Evolutionary conservation across 2,797 vertebrate genomes (phyloP), one percentile per base, ranked within the genome.

Genomic region (Orestias chungarensis): DNA sequence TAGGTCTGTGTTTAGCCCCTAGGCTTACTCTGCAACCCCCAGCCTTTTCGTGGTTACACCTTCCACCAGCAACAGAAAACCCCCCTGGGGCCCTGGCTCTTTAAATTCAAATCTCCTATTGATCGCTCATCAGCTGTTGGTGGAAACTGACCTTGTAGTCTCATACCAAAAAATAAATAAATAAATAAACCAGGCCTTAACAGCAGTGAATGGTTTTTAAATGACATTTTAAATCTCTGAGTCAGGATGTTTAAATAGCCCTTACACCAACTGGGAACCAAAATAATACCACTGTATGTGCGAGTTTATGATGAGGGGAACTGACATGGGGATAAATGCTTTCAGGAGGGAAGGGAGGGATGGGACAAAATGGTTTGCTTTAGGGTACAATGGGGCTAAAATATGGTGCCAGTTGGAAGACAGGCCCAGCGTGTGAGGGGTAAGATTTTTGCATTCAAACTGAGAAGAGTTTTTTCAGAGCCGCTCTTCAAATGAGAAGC

Each of bases 21-120:
- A 79, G 89, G 91, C 90, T 94, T 93, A 92, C 87, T 88, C 79
- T 88, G 81, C 83, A 33, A 59, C 64, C 40, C 42, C 66, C 43
- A 61, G 59, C 74, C 43, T 40, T 50, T 55, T 83, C 47, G 64
- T 81, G 85, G 90, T 88, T 89, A 90, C 84, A 90, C 88, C 76
- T 81, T 81, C 84, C 91, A 86, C 86, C 66, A 74, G 83, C 78
- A 61, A 75, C 86, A 88, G 87, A 93, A 89, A 75, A 66, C 74
- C 84, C 75, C 84, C 89, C 82, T 78, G 69, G 87, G 92, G 86
- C 87, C 83, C 86, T 67, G 78, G 89, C 89, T 93, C 92, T 94
- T 95, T 94, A 93, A 91, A 94, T 94, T 95, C 88, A 93, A 94
- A 95, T 94, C 87, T 92, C 76, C 88, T 91, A 95, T 95, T 93